Base-by-base conservation (phyloP, 2,113 vertebrate species). In the Epinephelus cyanopodus region DNA sequence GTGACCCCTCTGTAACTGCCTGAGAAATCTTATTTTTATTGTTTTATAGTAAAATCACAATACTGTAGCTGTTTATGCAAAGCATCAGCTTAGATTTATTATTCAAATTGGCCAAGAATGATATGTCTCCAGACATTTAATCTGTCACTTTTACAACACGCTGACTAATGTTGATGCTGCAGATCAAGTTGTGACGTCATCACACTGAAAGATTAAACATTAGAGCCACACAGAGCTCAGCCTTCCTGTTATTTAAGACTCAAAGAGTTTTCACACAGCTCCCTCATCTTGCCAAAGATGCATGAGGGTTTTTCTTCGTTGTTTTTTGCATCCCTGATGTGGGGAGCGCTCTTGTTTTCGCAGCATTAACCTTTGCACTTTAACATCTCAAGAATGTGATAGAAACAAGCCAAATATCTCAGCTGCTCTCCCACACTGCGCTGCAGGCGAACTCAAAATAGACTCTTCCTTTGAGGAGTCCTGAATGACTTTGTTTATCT, bases 391-490 rank as follows among this genome's bases (percentile, higher is more conserved):
- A 95, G 94, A 95, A 95, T 94, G 94, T 76, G 79, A 91, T 75
- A 74, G 89, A 89, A 92, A 89, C 65, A 84, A 88, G 88, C 85
- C 81, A 90, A 90, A 87, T 7, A 33, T 87, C 87, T 95, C 94
- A 95, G 94, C 95, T 95, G 94, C 91, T 92, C 93, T 95, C 95
- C 95, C 94, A 95, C 95, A 96, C 42, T 45, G 42, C 42, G 42
- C 42, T 45, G 9, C 92, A 56, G 70, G 23, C 68, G 0, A 2
- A 61, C 93, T 85, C 71, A 89, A 95, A 95, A 95, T 95, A 95
- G 94, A 84, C 79, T 75, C 79, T 79, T 81, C 88, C 83, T 90
- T 87, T 82, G 82, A 83, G 75, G 82, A 81, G 53, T 45, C 45
- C 65, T 91, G 72, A 63, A 87, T 74, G 56, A 68, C 82, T 82